These are phyloP conservation scores for Halesus radiatus DNA, from an alignment of 1,140 invertebrate species.

Conservation along the genomic window DNA sequence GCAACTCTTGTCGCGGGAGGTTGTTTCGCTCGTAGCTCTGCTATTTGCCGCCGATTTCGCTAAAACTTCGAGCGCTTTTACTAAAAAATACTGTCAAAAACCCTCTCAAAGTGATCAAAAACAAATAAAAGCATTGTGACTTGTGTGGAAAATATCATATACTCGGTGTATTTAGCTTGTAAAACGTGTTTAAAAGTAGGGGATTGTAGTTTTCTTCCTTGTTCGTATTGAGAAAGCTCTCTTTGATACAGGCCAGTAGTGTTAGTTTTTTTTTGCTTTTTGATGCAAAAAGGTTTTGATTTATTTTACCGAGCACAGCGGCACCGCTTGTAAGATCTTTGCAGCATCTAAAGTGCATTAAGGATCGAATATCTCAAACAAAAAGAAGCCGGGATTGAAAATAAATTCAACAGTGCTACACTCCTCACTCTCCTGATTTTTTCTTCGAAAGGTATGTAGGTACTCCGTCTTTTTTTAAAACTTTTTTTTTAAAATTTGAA, in stretches of 20 bases:
- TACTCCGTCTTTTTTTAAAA: too few relatives aligned
- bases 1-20: background rate
- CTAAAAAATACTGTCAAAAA: conserved; percentile 14
- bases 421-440: too few relatives aligned
- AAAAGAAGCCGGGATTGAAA: background rate
- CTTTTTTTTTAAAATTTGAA: too few relatives aligned
- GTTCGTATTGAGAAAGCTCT: background rate
- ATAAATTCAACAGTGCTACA: too few relatives aligned
- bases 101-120: background rate
- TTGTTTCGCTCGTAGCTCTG: background rate
- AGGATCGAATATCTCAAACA: conserved; percentile 2
- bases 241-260: background rate
- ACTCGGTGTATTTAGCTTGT: background rate
- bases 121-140: background rate
- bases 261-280: conserved; percentile 5
- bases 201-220: background rate
- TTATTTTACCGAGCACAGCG: background rate
- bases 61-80: conserved; percentile 13
- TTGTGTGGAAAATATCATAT: background rate
- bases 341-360: conserved; percentile 11
- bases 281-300: conserved; percentile 18
- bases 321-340: background rate
- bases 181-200: background rate
- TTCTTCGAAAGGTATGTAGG: too few relatives aligned
- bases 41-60: background rate